Evolutionary conservation across 2,888 invertebrate genomes (phyloP), one percentile per base, ranked within the genome.

Genomic region (Nipponacmea schrenckii): DNA sequence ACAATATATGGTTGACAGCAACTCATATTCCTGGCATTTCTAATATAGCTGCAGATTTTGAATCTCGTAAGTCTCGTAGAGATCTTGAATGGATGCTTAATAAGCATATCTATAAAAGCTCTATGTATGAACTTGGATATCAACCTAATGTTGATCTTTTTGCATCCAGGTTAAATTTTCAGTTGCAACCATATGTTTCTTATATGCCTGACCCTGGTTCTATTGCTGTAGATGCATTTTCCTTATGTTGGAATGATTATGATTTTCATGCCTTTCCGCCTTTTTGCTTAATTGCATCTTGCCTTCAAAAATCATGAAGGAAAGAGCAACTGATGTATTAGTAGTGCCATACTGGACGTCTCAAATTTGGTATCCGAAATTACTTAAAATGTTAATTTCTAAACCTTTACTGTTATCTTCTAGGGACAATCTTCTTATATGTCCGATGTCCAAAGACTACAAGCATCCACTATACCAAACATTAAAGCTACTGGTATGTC

Each of bases 121-220:
- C 70, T 8, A 20, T 70, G 8, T 24, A 14, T 14, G 46, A 20
- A 12, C 56, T 64, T 8, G 10, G 24, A 12, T 20, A 39, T 31
- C 14, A n/a, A 15, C 68, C 69, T 39, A 46, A 64, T 5, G 69
- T 74, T 48, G 76, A 76, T 64, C 15, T 76, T 17, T 76, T 76
- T 70, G 76, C 76, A 24, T 69, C 71, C 20, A 70, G 73, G 24
- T 24, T 68, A n/a, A 75, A 75, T 48, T 48, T 10, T 44, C 73
- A 75, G 64, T 62, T 50, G 15, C 26, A 68, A 65, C 44, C 20
- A 39, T 72, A 69, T 66, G 66, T 72, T 15, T 72, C 72, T 27
- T 72, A 64, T 31, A 71, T 46, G 62, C 71, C 71, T 31, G 74
- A 76, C 46, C 74, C 76, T 12, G 62, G 68, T 27, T 68, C 71